These are phyloP conservation scores for Ptychodera flava DNA, from an alignment of 35 echinoderm and acorn worm species.

Conservation along the genomic window DNA sequence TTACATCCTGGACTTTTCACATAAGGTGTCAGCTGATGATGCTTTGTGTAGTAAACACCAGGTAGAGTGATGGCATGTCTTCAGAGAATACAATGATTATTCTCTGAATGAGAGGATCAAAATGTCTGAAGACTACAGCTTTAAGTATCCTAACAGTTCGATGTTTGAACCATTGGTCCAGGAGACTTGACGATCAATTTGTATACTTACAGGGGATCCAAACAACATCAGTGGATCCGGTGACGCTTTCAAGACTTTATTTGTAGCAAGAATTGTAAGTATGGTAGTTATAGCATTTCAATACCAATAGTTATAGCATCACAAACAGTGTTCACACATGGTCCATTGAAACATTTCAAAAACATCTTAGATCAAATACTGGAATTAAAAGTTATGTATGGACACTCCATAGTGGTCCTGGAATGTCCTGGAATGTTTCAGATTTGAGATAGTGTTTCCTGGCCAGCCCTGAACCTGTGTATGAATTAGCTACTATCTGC, in stretches of 20 bases:
- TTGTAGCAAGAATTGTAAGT: constrained; percentile 97
- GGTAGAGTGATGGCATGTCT: constrained; percentile 26
- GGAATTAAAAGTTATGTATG: too few species aligned
- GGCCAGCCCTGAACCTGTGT: too few species aligned
- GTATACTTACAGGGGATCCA: constrained; percentile 74
- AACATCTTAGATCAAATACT: too few species aligned
- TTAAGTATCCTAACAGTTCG: neutral
- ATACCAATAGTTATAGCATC: too few species aligned
- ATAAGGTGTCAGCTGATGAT: constrained; percentile 13
- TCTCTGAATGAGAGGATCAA: neutral
- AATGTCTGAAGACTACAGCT: neutral
- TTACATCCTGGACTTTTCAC: constrained; percentile 49
- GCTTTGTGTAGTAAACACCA: constrained; percentile 59
- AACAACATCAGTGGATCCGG: constrained; percentile 31
- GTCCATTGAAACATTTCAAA: too few species aligned
- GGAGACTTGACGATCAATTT: too few species aligned
- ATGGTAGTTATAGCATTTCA: too few species aligned
- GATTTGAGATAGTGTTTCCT: too few species aligned
- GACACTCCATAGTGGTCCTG: too few species aligned
- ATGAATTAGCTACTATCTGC: too few species aligned
- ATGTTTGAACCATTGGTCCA: neutral
- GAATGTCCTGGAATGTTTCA: too few species aligned
- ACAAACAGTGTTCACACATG: too few species aligned
- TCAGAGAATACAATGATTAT: neutral
- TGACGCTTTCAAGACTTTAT: constrained; percentile 92